Percentiles rank a stretch among this genome's conserved stretches.
These are phyloP conservation scores for Bombus confusus DNA, from an alignment of 1,140 invertebrate species.

Conservation along the genomic window DNA sequence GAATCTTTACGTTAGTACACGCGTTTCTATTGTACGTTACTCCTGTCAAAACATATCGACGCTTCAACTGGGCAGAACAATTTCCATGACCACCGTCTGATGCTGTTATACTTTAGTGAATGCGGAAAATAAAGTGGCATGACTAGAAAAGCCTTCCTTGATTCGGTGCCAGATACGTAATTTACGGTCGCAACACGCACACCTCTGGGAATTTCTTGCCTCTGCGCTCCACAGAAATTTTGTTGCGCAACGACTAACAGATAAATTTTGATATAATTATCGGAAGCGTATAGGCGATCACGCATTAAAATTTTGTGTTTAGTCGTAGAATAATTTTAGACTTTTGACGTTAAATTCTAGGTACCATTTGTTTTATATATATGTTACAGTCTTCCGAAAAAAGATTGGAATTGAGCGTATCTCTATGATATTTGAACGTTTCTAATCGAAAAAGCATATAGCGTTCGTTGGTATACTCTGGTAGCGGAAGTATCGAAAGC, in stretches of 20 bases:
- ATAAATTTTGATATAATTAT: slow-evolving; percentile 37
- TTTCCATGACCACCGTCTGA: slow-evolving; percentile 42
- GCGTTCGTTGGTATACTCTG: background rate
- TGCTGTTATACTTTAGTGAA: slow-evolving; percentile 35
- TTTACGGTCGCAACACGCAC: slow-evolving; percentile 49
- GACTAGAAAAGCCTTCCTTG: slow-evolving; percentile 58
- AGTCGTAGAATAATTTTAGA: too few relatives aligned
- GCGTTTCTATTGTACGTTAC: slow-evolving; percentile 6
- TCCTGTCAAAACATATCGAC: slow-evolving; percentile 9
- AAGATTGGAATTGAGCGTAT: background rate
- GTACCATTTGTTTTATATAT: too few relatives aligned
- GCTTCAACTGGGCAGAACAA: slow-evolving; percentile 30
- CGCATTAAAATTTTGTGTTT: background rate
- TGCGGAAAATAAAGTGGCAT: slow-evolving; percentile 61
- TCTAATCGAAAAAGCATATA: background rate
- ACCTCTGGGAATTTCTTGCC: slow-evolving; percentile 46
- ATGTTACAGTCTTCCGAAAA: too few relatives aligned
- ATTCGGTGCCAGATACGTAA: slow-evolving; percentile 66
- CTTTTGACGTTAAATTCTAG: too few relatives aligned
- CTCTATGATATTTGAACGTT: background rate
- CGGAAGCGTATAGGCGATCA: background rate
- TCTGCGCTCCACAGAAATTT: slow-evolving; percentile 32
- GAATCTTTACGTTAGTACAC: too few relatives aligned
- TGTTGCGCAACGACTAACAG: slow-evolving; percentile 22
- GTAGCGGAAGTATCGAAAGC: slow-evolving; percentile 56